A percentile compares a stretch with the other conserved stretches of the same genome.
These are phyloP conservation scores for Chrysolina americana DNA, from an alignment of 2,888 invertebrate species.

Conservation along the genomic window DNA sequence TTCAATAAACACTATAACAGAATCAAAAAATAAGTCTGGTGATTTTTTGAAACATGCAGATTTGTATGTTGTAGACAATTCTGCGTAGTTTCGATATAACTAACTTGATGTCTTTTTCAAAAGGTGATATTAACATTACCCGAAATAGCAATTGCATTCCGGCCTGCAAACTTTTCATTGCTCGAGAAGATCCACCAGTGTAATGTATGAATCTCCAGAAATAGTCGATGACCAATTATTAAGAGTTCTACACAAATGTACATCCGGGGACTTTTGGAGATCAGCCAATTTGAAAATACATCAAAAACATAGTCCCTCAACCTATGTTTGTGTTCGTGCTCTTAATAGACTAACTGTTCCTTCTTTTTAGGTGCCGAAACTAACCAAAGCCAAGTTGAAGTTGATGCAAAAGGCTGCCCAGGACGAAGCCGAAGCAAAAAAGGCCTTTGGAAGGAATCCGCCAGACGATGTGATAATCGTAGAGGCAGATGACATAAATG, in stretches of 20 bases:
- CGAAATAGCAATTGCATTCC: too few relatives aligned
- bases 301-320: conserved; percentile 45
- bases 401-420: conserved; percentile 48
- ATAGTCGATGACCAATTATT: conserved; percentile 47
- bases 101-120: too few relatives aligned
- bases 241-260: conserved; percentile 61
- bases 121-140: too few relatives aligned
- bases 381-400: conserved; percentile 59
- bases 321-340: conserved; percentile 61
- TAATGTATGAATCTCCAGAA: conserved; percentile 36
- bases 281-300: conserved; percentile 22
- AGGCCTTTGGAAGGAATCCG: conserved; percentile 1
- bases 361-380: conserved; percentile 58
- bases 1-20: too few relatives aligned
- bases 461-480: conserved; percentile 5
- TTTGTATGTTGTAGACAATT: too few relatives aligned
- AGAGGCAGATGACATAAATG: conserved; percentile 32
- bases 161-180: background rate
- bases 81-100: too few relatives aligned
- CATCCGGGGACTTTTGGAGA: conserved; percentile 46
- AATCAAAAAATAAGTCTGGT: too few relatives aligned
- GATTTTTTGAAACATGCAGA: too few relatives aligned
- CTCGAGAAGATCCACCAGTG: conserved; percentile 6
- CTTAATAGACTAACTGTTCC: conserved; percentile 55
- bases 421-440: conserved; percentile 22